A percentile compares a stretch with the other conserved stretches of the same genome.
phyloP scores from a whole-genome alignment of 2,113 vertebrate species.

The Pelecanus crispus region DNA sequence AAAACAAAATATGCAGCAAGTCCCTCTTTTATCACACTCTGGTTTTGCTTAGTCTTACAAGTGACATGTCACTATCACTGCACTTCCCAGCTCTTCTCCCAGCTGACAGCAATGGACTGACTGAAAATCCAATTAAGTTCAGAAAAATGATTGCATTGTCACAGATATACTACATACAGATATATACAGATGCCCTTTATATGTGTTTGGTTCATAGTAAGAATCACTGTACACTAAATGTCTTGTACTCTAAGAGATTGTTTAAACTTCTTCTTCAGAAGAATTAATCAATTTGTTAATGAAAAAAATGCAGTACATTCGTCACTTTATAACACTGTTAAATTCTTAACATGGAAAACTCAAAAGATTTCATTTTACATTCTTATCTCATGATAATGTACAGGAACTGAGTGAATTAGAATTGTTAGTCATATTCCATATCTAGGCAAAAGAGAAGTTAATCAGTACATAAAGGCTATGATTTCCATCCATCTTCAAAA shows the following conservation, averaged over 20 bases:
- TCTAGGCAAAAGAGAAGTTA: background rate
- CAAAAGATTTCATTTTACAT: background rate
- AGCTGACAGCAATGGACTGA: background rate
- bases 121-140: background rate
- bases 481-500: background rate
- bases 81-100: background rate
- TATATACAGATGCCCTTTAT: too few relatives aligned
- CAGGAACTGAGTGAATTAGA: background rate
- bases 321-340: background rate
- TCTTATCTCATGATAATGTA: background rate
- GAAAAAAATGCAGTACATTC: background rate
- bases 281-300: background rate
- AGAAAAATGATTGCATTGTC: background rate
- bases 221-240: background rate
- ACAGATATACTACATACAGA: background rate
- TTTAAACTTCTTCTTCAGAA: background rate
- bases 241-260: background rate
- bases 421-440: background rate
- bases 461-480: background rate
- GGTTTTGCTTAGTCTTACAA: background rate
- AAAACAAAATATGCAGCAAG: background rate
- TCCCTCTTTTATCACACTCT: fast-evolving
- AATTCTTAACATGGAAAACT: background rate
- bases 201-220: background rate
- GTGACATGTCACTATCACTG: background rate